These are phyloP conservation scores for Pelodytes ibericus DNA, from an alignment of 2,797 vertebrate species.

Conservation along the genomic window DNA sequence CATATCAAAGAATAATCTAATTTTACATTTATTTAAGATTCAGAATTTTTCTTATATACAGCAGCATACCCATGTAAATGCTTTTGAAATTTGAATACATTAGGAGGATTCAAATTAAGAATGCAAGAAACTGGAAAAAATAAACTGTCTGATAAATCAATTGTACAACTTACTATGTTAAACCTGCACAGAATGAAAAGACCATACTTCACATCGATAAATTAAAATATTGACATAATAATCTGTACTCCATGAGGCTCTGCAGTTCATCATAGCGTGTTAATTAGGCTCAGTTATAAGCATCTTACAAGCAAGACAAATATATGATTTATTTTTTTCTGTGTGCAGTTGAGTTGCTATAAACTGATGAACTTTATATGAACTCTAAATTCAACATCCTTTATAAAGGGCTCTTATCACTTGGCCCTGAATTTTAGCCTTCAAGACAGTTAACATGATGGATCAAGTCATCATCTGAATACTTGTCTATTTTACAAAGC, in stretches of 20 bases:
- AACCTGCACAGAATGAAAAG: not conserved
- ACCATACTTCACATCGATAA: not conserved
- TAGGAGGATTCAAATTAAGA: no score
- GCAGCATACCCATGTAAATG: no score
- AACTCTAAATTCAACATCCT: not conserved
- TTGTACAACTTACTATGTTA: not conserved
- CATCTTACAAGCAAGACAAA: not conserved
- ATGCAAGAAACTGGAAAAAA: no score
- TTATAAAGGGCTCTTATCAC: not conserved
- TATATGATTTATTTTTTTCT: not conserved
- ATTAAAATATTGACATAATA: slow-evolving; percentile 5
- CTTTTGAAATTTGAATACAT: no score
- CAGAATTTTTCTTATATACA: no score
- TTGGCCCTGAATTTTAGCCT: no score
- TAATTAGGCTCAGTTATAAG: slow-evolving; percentile 3
- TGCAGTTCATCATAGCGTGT: not conserved
- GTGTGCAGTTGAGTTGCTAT: not conserved
- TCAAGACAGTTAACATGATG: no score
- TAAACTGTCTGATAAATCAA: not conserved
- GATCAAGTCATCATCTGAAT: no score
- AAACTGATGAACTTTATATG: not conserved
- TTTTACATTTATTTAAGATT: no score
- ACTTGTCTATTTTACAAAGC: no score
- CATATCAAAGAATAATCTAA: no score
- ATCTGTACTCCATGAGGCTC: not conserved